Conservation (phyloP, 2,113 vertebrate species). For the Xiphophorus couchianus region DNA sequence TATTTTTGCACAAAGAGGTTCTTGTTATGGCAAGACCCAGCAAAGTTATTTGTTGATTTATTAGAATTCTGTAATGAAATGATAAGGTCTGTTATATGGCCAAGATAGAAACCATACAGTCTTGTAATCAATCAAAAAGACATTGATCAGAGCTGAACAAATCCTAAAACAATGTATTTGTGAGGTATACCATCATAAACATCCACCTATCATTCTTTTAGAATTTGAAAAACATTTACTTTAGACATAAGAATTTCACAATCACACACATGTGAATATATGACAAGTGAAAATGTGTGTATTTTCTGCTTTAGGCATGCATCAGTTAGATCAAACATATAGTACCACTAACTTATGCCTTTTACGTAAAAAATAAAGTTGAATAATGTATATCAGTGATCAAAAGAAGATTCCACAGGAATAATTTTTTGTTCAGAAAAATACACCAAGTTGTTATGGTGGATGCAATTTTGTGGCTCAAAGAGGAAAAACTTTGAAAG, state of each 20-base stretch:
- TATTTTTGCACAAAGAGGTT: slow-evolving; percentile 23
- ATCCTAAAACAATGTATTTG: slow-evolving; percentile 27
- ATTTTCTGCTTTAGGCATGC: no score
- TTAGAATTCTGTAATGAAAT: slow-evolving; percentile 59
- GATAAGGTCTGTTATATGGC: slow-evolving; percentile 48
- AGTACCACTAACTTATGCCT: no score
- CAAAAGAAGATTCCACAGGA: neutral
- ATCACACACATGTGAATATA: neutral
- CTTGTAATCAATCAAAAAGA: slow-evolving; percentile 58
- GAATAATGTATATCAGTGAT: no score
- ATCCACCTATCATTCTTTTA: neutral
- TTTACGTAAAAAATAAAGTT: no score
- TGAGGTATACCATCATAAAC: slow-evolving; percentile 3
- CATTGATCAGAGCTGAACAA: slow-evolving; percentile 37
- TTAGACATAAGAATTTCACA: neutral
- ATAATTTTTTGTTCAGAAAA: neutral
- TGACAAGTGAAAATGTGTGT: no score
- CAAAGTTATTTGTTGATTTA: slow-evolving; percentile 35
- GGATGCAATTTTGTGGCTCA: no score
- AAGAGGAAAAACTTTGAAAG: no score
- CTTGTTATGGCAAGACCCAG: slow-evolving; percentile 49
- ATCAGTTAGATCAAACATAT: no score
- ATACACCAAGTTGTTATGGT: no score
- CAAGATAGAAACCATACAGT: slow-evolving; percentile 42
- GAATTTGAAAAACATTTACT: neutral